Percentiles rank a stretch among this genome's conserved stretches.
Conservation (phyloP, 2,113 vertebrate genomes). For the Sapajus apella region DNA sequence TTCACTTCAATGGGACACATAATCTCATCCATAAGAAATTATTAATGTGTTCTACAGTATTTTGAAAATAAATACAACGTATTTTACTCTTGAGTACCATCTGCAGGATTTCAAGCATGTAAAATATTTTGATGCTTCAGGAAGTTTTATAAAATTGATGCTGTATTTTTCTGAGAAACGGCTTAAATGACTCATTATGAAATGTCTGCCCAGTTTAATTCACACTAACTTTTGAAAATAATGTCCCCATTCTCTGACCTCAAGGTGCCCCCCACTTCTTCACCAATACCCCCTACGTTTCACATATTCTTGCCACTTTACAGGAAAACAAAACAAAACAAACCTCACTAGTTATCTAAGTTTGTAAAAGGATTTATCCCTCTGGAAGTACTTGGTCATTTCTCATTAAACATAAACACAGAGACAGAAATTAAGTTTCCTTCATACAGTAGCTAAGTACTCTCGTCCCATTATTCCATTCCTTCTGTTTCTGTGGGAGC, state of each 20-base stretch:
- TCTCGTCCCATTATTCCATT: neutral
- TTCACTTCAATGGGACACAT: constrained; percentile 46
- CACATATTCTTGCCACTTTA: neutral
- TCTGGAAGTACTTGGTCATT: neutral
- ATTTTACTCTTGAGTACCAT: constrained; percentile 79
- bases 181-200: constrained; percentile 67
- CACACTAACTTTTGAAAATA: constrained; percentile 52
- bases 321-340: neutral
- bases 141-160: constrained; percentile 76
- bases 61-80: constrained; percentile 77
- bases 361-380: neutral
- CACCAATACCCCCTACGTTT: neutral
- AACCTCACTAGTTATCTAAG: neutral
- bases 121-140: constrained; percentile 80
- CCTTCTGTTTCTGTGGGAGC: neutral
- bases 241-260: neutral
- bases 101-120: constrained; percentile 83
- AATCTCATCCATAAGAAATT: constrained; percentile 58
- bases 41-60: constrained; percentile 64
- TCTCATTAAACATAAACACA: neutral
- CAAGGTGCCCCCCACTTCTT: neutral
- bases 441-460: neutral
- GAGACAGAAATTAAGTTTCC: neutral
- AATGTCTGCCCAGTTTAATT: constrained; percentile 66
- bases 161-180: constrained; percentile 72